Base-by-base conservation (phyloP, 2,113 vertebrate genomes). In the Sphyrna mokarran region DNA sequence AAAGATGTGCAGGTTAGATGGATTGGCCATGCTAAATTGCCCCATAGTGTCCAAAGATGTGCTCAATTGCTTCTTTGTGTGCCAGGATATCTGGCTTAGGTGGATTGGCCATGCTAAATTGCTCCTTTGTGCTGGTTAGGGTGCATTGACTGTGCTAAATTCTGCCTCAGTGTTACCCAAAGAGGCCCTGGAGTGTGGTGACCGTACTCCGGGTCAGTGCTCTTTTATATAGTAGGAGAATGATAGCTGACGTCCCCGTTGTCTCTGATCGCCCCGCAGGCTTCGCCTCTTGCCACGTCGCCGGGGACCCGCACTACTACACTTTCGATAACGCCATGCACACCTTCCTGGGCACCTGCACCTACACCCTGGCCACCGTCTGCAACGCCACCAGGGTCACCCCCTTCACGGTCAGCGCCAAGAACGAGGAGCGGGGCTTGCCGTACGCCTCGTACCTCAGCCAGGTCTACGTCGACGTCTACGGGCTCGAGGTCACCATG, bases 241-340 rank as follows among this genome's bases (percentile, higher is more conserved):
- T 16, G 40, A 33, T 16, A 6, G 13, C n/a, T 70, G 11, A 37
- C 0, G 11, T 80, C 2, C 3, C 33, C 18, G 1, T 1, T 9
- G 40, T 8, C 40, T 40, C 7, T 37, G 33, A 48, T 43, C 2
- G 1, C 22, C 3, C 40, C 72, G 2, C 48, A 95, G 95, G 95
- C 22, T 48, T 16, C 1, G 43, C 43, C 26, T 83, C 95, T 16
- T 95, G 95, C 9, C 95, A 83, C 72, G 43, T 95, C 3, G 72
- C 95, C 48, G 95, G 95, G 1, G 95, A 95, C n/a, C 95, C 95
- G 1, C 95, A 95, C 95, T 95, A 95, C 14, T 95, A 70, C 95
- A 95, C 95, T 26, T 95, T 95, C 13, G 95, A 95, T 76, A 22
- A 63, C 7, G 83, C 61, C 72, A 95, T 95, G 95, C 72, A 83